Percentiles rank a stretch among this genome's conserved stretches.
Conservation (phyloP, 2,113 vertebrate species). For the Trogon melanurus region DNA sequence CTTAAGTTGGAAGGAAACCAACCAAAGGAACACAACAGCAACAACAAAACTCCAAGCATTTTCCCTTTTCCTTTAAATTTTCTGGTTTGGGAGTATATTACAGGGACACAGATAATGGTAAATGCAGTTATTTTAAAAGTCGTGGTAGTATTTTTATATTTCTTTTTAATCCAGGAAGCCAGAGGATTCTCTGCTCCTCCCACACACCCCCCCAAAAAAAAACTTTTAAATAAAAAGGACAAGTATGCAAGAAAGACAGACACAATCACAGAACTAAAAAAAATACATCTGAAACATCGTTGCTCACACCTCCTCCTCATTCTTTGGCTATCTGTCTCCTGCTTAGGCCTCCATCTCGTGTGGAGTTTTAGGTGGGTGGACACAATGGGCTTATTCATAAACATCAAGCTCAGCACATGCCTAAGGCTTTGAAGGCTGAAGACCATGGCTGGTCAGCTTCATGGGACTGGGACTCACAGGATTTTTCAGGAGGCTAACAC, state of each 20-base stretch:
- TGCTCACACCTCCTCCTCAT: slow-evolving; percentile 58
- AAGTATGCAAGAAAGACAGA: background rate
- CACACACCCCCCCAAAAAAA: background rate
- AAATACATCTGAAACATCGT: slow-evolving; percentile 16
- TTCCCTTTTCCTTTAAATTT: slow-evolving; percentile 9
- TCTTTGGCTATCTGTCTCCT: slow-evolving; percentile 57
- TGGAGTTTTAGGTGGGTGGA: slow-evolving; percentile 40
- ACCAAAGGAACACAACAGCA: slow-evolving; percentile 47
- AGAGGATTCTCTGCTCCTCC: background rate
- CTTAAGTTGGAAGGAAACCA: slow-evolving; percentile 61
- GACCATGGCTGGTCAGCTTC: background rate
- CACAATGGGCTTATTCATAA: slow-evolving; percentile 59
- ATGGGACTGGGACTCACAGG: background rate
- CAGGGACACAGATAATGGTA: background rate
- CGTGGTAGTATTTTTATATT: background rate
- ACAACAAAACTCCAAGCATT: slow-evolving; percentile 30
- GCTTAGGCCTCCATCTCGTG: background rate
- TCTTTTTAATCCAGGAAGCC: background rate
- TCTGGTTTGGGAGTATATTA: background rate
- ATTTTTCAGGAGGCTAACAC: background rate
- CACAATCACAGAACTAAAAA: slow-evolving; percentile 3
- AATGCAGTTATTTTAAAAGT: background rate
- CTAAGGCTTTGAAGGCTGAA: slow-evolving; percentile 14
- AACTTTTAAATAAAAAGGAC: background rate
- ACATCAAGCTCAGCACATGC: slow-evolving; percentile 1